A percentile compares a stretch with the other conserved stretches of the same genome.
Evolutionary conservation across 2,888 invertebrate species (phyloP).

Genomic region (Aromia moschata): DNA sequence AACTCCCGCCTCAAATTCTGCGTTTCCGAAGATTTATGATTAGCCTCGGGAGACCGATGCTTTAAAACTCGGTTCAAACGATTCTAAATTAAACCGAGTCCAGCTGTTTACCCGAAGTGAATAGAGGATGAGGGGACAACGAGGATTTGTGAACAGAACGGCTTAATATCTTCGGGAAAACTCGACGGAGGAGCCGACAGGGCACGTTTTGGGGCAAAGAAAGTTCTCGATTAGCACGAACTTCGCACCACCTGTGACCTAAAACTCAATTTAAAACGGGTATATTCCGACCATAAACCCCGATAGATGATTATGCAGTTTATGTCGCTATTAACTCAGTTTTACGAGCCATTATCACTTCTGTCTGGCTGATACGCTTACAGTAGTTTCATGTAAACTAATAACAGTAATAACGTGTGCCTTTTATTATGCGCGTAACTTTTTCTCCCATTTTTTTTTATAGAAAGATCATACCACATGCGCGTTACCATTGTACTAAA

Average conservation of each 20-base stretch:
- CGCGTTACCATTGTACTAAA: too few relatives aligned
- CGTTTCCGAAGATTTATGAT: constrained; percentile 15
- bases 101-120: constrained; percentile 18
- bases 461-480: too few relatives aligned
- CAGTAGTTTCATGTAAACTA: too few relatives aligned
- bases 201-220: not conserved
- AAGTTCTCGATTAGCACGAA: constrained; percentile 12
- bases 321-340: not conserved
- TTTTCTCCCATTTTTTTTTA: too few relatives aligned
- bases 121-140: too few relatives aligned
- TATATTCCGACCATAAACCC: constrained; percentile 10
- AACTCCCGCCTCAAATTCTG: constrained; percentile 6
- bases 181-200: constrained; percentile 4
- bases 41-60: constrained; percentile 23
- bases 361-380: too few relatives aligned
- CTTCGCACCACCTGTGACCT: constrained; percentile 16
- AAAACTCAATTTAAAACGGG: constrained; percentile 9
- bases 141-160: too few relatives aligned
- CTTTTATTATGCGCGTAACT: too few relatives aligned
- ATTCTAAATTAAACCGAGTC: constrained; percentile 19
- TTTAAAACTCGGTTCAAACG: constrained; percentile 23
- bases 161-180: not conserved
- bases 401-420: too few relatives aligned
- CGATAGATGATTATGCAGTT: not conserved
- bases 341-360: not conserved